Evolutionary conservation across 2,113 vertebrate species (phyloP), one percentile per base, ranked within the genome.

Genomic region (Mormyrus lacerda): DNA sequence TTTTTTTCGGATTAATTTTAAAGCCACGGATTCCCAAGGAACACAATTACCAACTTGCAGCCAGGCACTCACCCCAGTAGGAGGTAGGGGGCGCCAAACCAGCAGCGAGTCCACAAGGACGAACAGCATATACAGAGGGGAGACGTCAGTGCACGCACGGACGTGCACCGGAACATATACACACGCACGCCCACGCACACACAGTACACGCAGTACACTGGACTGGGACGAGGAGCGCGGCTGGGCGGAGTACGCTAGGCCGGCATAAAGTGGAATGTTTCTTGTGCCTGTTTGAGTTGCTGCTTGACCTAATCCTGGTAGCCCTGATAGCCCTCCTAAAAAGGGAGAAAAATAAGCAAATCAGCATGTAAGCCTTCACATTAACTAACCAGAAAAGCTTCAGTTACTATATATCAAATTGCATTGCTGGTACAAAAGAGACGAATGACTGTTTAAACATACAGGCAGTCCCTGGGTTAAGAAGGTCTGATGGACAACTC

Each of bases 321-420:
- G 8, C 61, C 21, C 50, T 89, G 51, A 61, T 61, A 87, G 1
- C 53, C 87, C 87, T 58, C 88, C 88, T 88, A 35, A 89, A 87
- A 58, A 61, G 87, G 48, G 47, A 45, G 9, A 44, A 11, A 87
- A 27, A 45, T 8, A 24, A n/a, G 8, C 15, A 35, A 61, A 51
- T 42, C 9, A 42, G 8, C 50, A 0, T 84, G 4, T 27, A 21
- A 27, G 82, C 21, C 39, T 24, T 84, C 39, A 15, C 44, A 24
- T 8, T 47, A 21, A 84, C 44, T 24, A 19, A 84, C 44, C 44
- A 47, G 21, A 10, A 45, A 84, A 84, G 8, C 8, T 27, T 65
- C 24, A 4, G 58, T 65, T 65, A 61, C 58, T 24, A 27, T 27
- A n/a, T n/a, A 61, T 21, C 19, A 55, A 21, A 6, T 15, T 17